Base-by-base conservation (phyloP, 1,140 invertebrate species). In the Plectrocnemia conspersa region DNA sequence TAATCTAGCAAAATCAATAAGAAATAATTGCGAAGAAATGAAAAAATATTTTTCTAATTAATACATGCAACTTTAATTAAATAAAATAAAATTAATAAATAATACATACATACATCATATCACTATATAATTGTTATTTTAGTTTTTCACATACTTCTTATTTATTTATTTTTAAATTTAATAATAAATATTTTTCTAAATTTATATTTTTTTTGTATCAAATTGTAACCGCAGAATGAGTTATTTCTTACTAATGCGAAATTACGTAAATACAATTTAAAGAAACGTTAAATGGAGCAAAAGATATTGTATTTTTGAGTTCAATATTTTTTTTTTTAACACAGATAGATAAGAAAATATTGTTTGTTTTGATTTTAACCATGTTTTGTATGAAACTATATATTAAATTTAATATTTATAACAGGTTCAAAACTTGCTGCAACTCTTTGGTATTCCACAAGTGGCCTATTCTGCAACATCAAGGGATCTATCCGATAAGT, bases 351-450 rank as follows among this genome's bases (percentile, higher is more conserved):
- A n/a, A n/a, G n/a, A n/a, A n/a, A n/a, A n/a, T n/a, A n/a, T n/a
- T n/a, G n/a, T n/a, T n/a, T n/a, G n/a, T n/a, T n/a, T n/a, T n/a
- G n/a, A n/a, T n/a, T n/a, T n/a, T n/a, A n/a, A n/a, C n/a, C n/a
- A n/a, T n/a, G n/a, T n/a, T n/a, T n/a, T n/a, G n/a, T n/a, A n/a
- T n/a, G n/a, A n/a, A n/a, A n/a, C n/a, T n/a, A n/a, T n/a, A n/a
- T n/a, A n/a, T n/a, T n/a, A n/a, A n/a, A n/a, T n/a, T n/a, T 33
- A n/a, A 22, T 42, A 35, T 47, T 10, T 27, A 23, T 46, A 3
- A 71, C n/a, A 77, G 68, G 88, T 91, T 6, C 88, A 91, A 69
- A 92, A 91, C 73, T 68, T 92, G 22, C 71, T 91, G 23, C 87
- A 90, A 66, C 75, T 89, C 7, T 80, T 80, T 63, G 73, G 76